A percentile compares a stretch with the other conserved stretches of the same genome.
Conservation (phyloP, 2,888 invertebrate species). For the Pedicia rivosa region DNA sequence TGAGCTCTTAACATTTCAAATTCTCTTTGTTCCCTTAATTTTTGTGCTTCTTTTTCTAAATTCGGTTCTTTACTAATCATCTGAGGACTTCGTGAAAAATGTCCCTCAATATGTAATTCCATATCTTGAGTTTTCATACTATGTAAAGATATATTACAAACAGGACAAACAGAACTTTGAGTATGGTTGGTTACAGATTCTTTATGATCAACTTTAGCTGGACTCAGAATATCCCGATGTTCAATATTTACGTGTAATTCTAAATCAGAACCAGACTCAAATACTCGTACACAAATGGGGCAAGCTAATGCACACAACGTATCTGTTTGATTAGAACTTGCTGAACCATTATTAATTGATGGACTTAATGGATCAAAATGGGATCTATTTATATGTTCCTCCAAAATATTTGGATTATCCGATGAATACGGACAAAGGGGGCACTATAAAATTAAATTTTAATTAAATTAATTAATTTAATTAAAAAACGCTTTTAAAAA, state of each 20-base stretch:
- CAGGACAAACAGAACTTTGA: slow-evolving; percentile 30
- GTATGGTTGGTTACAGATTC: slow-evolving; percentile 19
- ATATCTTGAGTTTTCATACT: slow-evolving; percentile 34
- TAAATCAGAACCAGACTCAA: slow-evolving; percentile 57
- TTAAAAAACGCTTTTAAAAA: slow-evolving; percentile 2
- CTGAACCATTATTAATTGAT: slow-evolving; percentile 26
- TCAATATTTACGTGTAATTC: slow-evolving; percentile 76
- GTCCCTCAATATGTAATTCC: slow-evolving; percentile 63
- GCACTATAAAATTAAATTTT: slow-evolving; percentile 35
- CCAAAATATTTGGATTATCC: slow-evolving; percentile 53
- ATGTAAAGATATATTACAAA: slow-evolving; percentile 31
- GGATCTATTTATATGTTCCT: slow-evolving; percentile 70
- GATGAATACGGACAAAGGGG: slow-evolving; percentile 63
- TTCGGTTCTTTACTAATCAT: slow-evolving; percentile 17
- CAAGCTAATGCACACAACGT: slow-evolving; percentile 46
- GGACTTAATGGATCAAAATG: slow-evolving; percentile 42
- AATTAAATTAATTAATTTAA: not conserved
- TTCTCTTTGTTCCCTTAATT: slow-evolving; percentile 59
- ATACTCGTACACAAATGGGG: slow-evolving; percentile 60
- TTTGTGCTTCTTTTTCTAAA: slow-evolving; percentile 47
- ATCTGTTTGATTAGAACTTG: slow-evolving; percentile 29
- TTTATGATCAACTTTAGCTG: slow-evolving; percentile 15
- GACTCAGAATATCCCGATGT: slow-evolving; percentile 33
- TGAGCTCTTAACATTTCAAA: slow-evolving; percentile 67
- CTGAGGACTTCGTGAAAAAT: slow-evolving; percentile 38